phyloP scores from a whole-genome alignment of 92 coral and sea anemone genomes.

The Bergia puertoricense region DNA sequence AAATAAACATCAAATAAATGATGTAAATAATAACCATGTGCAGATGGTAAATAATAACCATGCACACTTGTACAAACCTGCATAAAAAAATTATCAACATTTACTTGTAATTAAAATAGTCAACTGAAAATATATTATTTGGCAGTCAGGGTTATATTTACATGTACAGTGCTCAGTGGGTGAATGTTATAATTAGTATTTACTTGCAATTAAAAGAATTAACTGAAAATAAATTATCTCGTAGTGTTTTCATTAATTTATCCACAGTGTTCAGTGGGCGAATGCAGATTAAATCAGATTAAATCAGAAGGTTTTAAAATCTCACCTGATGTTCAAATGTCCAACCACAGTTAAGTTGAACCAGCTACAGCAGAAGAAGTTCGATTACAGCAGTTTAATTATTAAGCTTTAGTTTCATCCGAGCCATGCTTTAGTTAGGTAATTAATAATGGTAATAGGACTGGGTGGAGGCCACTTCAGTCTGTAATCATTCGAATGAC shows the following conservation, averaged over 20 bases:
- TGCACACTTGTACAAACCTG: too few relatives aligned
- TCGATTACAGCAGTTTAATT: slow-evolving; percentile 21
- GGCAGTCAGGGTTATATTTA: too few relatives aligned
- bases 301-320: background rate
- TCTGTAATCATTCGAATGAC: too few relatives aligned
- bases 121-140: too few relatives aligned
- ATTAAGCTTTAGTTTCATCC: background rate
- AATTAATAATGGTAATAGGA: background rate
- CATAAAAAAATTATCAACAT: too few relatives aligned
- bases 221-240: background rate
- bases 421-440: background rate
- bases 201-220: background rate
- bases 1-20: too few relatives aligned
- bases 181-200: too few relatives aligned
- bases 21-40: too few relatives aligned
- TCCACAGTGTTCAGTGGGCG: background rate
- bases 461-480: too few relatives aligned
- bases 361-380: slow-evolving; percentile 38
- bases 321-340: slow-evolving; percentile 44
- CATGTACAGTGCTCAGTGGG: too few relatives aligned
- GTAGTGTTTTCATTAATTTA: background rate
- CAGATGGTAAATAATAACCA: too few relatives aligned
- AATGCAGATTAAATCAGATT: background rate
- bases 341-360: slow-evolving; percentile 46
- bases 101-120: too few relatives aligned